These are phyloP conservation scores for Gavia stellata DNA, from an alignment of 2,113 vertebrate species.

Conservation along the genomic window DNA sequence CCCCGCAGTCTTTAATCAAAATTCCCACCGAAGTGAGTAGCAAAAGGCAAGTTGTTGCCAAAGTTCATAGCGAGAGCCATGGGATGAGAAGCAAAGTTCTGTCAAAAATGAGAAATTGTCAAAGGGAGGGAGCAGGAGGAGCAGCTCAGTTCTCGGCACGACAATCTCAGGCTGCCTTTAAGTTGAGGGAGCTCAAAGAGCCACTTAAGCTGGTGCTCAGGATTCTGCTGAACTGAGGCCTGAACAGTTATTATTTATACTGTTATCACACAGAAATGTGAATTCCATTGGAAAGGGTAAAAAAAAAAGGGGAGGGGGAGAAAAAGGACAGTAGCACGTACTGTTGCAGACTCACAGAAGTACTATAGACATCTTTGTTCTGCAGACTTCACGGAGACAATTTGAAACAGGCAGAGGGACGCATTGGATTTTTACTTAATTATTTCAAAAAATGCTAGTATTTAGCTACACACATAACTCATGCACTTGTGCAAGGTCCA, in stretches of 20 bases:
- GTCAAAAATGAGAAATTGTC: constrained; percentile 25
- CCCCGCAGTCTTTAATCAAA: constrained; percentile 24
- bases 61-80: not conserved
- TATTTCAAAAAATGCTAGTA: not conserved
- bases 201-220: not conserved
- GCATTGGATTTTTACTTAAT: not conserved
- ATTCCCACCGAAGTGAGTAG: constrained; percentile 29
- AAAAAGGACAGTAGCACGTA: not conserved
- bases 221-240: not conserved
- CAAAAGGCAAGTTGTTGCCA: not conserved
- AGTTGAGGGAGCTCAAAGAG: not conserved
- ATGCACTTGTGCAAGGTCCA: not conserved
- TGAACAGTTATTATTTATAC: not conserved
- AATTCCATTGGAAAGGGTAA: not conserved
- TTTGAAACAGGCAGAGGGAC: not conserved
- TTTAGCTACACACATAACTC: not conserved
- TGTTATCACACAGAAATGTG: not conserved
- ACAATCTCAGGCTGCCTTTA: constrained; percentile 9
- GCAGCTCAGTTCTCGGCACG: fast-evolving
- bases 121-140: constrained; percentile 1
- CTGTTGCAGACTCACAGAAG: not conserved
- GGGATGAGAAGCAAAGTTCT: constrained; percentile 30
- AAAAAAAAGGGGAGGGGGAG: not conserved
- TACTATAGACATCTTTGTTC: not conserved
- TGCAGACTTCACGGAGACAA: not conserved